Base-by-base conservation (phyloP, 1,140 invertebrate species). In the Drosophila kikkawai region DNA sequence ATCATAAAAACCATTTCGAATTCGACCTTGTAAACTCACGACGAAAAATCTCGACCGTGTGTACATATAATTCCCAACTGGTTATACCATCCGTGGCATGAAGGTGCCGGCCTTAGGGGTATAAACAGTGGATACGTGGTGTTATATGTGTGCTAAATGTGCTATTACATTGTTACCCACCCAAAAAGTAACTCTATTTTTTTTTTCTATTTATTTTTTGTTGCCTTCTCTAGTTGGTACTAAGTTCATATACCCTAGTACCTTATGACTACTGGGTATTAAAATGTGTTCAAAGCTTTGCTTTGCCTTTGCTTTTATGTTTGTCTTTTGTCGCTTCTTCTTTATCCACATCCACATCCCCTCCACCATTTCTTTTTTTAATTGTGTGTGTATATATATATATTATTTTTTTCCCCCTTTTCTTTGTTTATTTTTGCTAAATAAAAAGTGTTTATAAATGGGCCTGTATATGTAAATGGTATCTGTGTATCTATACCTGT, bases 251-350 rank as follows among this genome's bases (percentile, higher is more conserved):
- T 37, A 37, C 34, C 12, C 19, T 9, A 22, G 8, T 39, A 39
- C 7, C 17, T 4, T 11, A 11, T 22, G 4, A 19, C 2, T 55
- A 22, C 19, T 55, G 36, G 34, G 34, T 55, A 55, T 12, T 26
- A 67, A 68, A 68, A 53, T 44, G 29, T 71, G 65, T 59, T 70
- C 75, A 74, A 84, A 84, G 81, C 81, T 83, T 80, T 76, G 60
- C 80, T 82, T 82, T 82, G 78, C 50, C 58, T 57, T 77, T 74
- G 55, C 47, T 37, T 59, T 56, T 65, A 51, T 58, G 51, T 59
- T 53, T 32, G 51, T 42, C 45, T 44, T 60, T 47, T 76, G 47
- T 76, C 55, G 37, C 47, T 51, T 57, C 45, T 47, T 79, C 34
- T 57, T 47, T 61, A 64, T 64, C 22, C 51, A 36, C 51, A 9